Percentiles rank a stretch among this genome's conserved stretches.
Evolutionary conservation across 2,113 vertebrate species (phyloP).

Genomic region (Brienomyrus longianalis): DNA sequence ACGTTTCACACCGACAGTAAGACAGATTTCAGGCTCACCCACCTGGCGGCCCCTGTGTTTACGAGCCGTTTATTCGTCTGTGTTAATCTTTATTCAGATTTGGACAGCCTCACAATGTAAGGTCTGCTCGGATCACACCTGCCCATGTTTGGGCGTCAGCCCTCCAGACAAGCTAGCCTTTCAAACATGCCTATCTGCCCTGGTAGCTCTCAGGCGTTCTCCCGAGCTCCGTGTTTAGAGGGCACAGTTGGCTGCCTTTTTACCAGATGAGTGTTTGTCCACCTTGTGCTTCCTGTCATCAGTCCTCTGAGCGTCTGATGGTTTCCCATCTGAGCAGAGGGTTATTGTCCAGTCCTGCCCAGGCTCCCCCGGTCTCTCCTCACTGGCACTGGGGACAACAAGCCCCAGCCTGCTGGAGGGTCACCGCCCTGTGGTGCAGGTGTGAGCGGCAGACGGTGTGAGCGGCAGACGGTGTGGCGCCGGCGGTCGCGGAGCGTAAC

Average conservation of each 20-base stretch:
- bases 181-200: not conserved
- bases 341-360: not conserved
- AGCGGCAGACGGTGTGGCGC: no score
- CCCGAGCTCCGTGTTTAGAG: not conserved
- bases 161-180: not conserved
- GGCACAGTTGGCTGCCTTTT: not conserved
- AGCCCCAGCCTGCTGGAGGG: not conserved
- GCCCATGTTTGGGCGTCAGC: not conserved
- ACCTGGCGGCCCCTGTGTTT: not conserved
- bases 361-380: not conserved
- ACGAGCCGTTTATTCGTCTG: conserved; percentile 1
- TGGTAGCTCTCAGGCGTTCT: not conserved
- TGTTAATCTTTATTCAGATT: conserved; percentile 31
- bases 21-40: conserved; percentile 5
- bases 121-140: not conserved
- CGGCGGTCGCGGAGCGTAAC: not conserved
- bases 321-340: not conserved
- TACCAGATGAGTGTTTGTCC: not conserved
- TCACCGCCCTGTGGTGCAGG: not conserved
- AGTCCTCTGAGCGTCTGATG: not conserved
- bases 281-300: not conserved
- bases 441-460: not conserved
- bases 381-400: not conserved
- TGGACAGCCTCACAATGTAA: not conserved
- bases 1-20: conserved; percentile 24